Conservation (phyloP, 2,888 invertebrate genomes). For the Torymus auratus region DNA sequence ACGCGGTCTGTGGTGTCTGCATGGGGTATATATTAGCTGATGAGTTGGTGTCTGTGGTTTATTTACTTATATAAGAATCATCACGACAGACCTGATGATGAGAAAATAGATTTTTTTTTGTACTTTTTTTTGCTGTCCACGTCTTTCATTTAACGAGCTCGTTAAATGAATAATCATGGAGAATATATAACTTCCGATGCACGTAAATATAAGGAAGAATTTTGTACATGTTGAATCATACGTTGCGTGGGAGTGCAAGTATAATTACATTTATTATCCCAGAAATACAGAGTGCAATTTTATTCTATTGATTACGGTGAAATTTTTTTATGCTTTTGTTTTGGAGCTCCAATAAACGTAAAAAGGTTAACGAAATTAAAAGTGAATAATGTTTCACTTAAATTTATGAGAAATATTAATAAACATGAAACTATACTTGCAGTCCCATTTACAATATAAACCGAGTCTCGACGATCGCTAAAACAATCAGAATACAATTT, state of each 20-base stretch:
- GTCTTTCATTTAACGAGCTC: too few species aligned
- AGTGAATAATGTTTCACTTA: too few species aligned
- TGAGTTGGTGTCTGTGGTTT: too few species aligned
- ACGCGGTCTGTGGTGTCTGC: too few species aligned
- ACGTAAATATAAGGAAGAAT: background rate
- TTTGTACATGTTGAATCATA: conserved; percentile 27
- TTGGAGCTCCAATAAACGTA: too few species aligned
- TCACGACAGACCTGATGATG: conserved; percentile 71
- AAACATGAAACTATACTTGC: background rate
- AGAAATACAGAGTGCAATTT: too few species aligned
- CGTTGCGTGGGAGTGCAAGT: background rate
- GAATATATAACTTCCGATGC: conserved; percentile 21
- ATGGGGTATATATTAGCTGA: too few species aligned
- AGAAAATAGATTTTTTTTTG: conserved; percentile 69
- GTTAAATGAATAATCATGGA: conserved; percentile 24
- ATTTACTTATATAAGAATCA: conserved; percentile 64
- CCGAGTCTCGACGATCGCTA: background rate
- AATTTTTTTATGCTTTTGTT: too few species aligned
- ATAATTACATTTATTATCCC: background rate
- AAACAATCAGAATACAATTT: conserved; percentile 14
- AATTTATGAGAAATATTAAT: too few species aligned
- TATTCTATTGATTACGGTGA: too few species aligned
- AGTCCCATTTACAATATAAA: background rate
- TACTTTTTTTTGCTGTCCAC: conserved; percentile 64
- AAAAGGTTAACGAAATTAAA: too few species aligned